phyloP scores from a whole-genome alignment of 2,888 invertebrate genomes.

The Parascotia fuliginaria region DNA sequence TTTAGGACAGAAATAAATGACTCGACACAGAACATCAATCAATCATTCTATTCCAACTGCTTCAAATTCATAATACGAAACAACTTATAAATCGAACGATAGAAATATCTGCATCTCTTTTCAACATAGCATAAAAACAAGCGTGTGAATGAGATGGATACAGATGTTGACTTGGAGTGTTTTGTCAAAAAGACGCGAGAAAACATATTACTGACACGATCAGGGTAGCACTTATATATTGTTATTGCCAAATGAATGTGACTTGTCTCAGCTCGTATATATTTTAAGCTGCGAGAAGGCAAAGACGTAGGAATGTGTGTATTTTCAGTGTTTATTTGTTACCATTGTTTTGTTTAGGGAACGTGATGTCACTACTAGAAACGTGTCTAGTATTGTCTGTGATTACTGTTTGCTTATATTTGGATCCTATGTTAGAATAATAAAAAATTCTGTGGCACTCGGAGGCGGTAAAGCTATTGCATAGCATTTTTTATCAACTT shows the following conservation, averaged over 20 bases:
- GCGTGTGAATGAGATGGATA: constrained; percentile 12
- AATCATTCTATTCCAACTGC: constrained; percentile 41
- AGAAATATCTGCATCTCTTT: constrained; percentile 14
- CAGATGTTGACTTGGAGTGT: constrained; percentile 14
- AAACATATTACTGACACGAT: constrained; percentile 36
- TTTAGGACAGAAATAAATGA: constrained; percentile 34
- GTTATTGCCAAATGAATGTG: constrained; percentile 36
- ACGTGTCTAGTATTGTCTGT: too few species aligned
- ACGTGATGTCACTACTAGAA: not conserved
- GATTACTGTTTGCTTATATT: too few species aligned
- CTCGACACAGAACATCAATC: constrained; percentile 31
- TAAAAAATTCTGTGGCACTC: too few species aligned
- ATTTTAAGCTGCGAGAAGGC: constrained; percentile 1
- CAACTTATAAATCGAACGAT: constrained; percentile 7
- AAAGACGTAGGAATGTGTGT: too few species aligned
- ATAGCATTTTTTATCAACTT: too few species aligned
- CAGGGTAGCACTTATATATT: constrained; percentile 28
- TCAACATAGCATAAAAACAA: not conserved
- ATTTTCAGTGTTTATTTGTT: not conserved
- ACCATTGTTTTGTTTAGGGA: not conserved
- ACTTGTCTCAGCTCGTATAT: constrained; percentile 14
- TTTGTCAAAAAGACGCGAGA: constrained; percentile 27
- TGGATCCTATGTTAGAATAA: too few species aligned
- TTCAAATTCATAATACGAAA: constrained; percentile 39
- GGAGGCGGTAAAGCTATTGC: too few species aligned